Percentiles rank a stretch among this genome's conserved stretches.
These are phyloP conservation scores for Icerya purchasi DNA, from an alignment of 2,888 invertebrate species.

Conservation along the genomic window DNA sequence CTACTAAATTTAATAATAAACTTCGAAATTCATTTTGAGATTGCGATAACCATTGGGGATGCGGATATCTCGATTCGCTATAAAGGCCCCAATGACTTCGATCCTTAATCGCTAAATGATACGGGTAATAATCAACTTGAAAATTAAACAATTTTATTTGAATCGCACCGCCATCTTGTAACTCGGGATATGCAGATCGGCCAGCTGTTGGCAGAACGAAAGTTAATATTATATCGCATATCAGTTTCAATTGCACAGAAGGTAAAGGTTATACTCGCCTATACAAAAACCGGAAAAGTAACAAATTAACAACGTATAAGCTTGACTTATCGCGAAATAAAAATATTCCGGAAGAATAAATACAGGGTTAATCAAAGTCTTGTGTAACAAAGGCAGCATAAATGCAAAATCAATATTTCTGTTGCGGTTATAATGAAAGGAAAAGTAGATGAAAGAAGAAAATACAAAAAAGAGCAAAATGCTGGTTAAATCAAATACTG, in stretches of 20 bases:
- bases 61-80: constrained; percentile 55
- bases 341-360: too few species aligned
- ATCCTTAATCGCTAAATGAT: constrained; percentile 74
- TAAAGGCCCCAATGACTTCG: constrained; percentile 76
- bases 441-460: too few species aligned
- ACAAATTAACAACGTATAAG: constrained; percentile 11
- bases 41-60: constrained; percentile 68
- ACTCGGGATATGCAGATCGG: constrained; percentile 58
- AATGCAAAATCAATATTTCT: too few species aligned
- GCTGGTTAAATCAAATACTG: too few species aligned
- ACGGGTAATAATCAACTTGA: constrained; percentile 88
- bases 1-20: constrained; percentile 29
- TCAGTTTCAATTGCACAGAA: not conserved
- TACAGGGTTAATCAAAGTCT: too few species aligned
- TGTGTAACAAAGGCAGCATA: too few species aligned
- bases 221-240: too few species aligned
- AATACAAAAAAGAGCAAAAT: too few species aligned
- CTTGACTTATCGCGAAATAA: too few species aligned
- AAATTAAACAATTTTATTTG: constrained; percentile 73
- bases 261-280: not conserved
- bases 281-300: not conserved
- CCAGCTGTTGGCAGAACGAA: too few species aligned
- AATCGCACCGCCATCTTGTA: constrained; percentile 76
- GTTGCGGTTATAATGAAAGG: too few species aligned
- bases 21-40: constrained; percentile 58